phyloP scores from a whole-genome alignment of 2,888 invertebrate species.

The Hydropsyche betteni region DNA sequence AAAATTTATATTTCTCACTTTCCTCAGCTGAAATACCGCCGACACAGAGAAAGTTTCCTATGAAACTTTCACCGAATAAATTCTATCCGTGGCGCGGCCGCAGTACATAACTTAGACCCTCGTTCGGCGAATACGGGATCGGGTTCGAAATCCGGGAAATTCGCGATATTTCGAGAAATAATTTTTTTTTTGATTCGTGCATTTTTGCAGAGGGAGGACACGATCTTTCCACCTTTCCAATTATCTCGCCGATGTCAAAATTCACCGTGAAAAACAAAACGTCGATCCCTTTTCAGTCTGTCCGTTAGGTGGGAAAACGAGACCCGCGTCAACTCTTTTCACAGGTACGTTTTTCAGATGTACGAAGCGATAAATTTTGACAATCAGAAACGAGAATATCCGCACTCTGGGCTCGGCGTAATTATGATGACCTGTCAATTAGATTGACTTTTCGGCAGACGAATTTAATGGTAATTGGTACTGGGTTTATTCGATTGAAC shows the following conservation, averaged over 20 bases:
- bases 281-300: constrained; percentile 16
- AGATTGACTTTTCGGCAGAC: background rate
- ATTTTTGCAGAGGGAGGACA: background rate
- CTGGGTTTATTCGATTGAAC: too few relatives aligned
- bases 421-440: constrained; percentile 16
- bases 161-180: background rate
- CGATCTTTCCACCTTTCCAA: constrained; percentile 7
- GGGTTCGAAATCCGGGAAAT: constrained; percentile 20
- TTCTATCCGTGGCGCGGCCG: constrained; percentile 3
- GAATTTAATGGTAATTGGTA: too few relatives aligned
- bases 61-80: constrained; percentile 27
- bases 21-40: constrained; percentile 6
- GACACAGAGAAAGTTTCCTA: constrained; percentile 15
- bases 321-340: constrained; percentile 11
- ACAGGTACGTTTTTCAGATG: background rate
- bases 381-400: background rate
- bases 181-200: background rate
- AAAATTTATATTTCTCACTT: constrained; percentile 34
- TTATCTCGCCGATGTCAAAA: background rate
- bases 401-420: background rate
- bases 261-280: background rate
- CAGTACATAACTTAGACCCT: constrained; percentile 17
- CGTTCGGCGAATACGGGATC: constrained; percentile 11
- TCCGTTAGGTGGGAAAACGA: background rate
- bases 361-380: constrained; percentile 19